Evolutionary conservation across 2,797 vertebrate genomes (phyloP), one percentile per base, ranked within the genome.

Genomic region (Valencia hispanica): DNA sequence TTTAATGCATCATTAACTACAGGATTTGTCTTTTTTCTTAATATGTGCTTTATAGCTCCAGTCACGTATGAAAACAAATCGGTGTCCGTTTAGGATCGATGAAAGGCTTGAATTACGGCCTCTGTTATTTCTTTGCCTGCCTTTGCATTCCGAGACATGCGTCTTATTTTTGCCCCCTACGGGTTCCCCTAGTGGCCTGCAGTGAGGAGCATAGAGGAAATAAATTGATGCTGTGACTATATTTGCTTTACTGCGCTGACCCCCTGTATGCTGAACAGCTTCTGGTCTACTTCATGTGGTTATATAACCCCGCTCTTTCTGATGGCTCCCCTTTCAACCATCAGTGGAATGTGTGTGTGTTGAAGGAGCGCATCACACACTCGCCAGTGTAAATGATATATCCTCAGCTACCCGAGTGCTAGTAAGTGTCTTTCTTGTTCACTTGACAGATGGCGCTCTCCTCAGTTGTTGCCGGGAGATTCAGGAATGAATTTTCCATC

Each of bases 251-350:
- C 75, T 83, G 78, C 82, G 81, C 36, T 68, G 74, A 76, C 70
- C 80, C 70, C 80, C 51, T 76, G 85, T 89, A 85, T 86, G 85
- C 86, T 86, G 69, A 89, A 84, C 87, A 86, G 87, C 77, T 57
- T 71, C 84, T 87, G 89, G 79, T 88, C 88, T 87, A 87, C 84
- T 92, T 90, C 72, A 78, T 73, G 70, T 9, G n/a, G 36, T 92
- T 91, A 72, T 79, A 70, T 91, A 92, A 92, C 51, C 32, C 32
- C 55, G 48, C 36, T 70, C 45, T 47, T 30, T 69, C 59, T 66
- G 18, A 73, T 51, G 32, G 74, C 79, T 77, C 75, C 71, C 76
- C 63, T 87, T 80, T 79, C 55, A 57, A 77, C 77, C 85, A 74
- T 87, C 85, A 83, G 53, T 85, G 80, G 71, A 80, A 78, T 79